A percentile compares a stretch with the other conserved stretches of the same genome.
Conservation (phyloP, 2,888 invertebrate genomes). For the Hypselothyrea guttata region DNA sequence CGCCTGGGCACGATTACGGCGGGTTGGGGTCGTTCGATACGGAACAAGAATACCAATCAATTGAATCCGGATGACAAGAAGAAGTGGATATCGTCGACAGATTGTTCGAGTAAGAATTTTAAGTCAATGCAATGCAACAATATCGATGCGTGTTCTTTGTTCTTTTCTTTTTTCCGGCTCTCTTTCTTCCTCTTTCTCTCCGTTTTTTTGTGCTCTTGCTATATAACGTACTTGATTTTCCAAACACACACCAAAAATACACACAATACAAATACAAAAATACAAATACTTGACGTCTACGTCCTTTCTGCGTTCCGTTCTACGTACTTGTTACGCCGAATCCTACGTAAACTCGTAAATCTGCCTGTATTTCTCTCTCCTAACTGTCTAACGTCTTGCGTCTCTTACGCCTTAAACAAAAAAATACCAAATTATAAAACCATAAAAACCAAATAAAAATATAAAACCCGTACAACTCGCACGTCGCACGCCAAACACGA, state of each 20-base stretch:
- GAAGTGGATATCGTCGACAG: conserved; percentile 95
- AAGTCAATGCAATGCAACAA: conserved; percentile 74
- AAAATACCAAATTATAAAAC: conserved; percentile 6
- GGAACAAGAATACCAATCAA: conserved; percentile 92
- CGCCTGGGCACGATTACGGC: conserved; percentile 94
- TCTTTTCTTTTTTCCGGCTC: conserved; percentile 42
- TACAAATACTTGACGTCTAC: conserved; percentile 25
- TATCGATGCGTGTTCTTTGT: conserved; percentile 80
- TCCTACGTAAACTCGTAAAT: conserved; percentile 39
- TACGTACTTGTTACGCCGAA: conserved; percentile 31
- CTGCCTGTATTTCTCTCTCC: conserved; percentile 38
- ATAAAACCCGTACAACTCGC: conserved; percentile 23
- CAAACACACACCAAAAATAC: conserved; percentile 4
- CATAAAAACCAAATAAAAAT: conserved; percentile 1
- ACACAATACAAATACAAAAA: conserved; percentile 10
- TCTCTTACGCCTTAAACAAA: conserved; percentile 7
- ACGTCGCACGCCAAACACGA: conserved; percentile 27
- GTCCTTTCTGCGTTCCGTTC: conserved; percentile 22
- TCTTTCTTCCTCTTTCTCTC: conserved; percentile 32
- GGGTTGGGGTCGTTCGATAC: conserved; percentile 93
- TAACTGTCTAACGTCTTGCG: conserved; percentile 6
- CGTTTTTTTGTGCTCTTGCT: conserved; percentile 42
- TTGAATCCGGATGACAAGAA: conserved; percentile 93
- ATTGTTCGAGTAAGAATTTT: conserved; percentile 91
- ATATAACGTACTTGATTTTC: conserved; percentile 31